Evolutionary conservation across 2,888 invertebrate genomes (phyloP).

Genomic region (Cryptus armator): DNA sequence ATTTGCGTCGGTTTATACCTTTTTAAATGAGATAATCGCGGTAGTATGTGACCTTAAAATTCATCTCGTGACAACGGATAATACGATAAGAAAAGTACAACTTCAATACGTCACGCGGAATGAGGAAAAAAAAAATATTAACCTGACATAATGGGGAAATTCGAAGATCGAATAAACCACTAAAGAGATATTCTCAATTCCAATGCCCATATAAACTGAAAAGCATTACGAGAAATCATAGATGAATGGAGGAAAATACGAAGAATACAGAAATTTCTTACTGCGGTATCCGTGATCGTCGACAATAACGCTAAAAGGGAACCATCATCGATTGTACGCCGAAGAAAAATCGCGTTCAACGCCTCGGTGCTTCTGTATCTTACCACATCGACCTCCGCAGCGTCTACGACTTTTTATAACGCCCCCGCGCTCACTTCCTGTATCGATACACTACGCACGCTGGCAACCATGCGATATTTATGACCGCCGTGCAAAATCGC

Average conservation of each 20-base stretch:
- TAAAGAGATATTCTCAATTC: background rate
- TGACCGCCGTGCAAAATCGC: constrained; percentile 15
- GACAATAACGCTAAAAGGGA: constrained; percentile 10
- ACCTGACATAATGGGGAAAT: background rate
- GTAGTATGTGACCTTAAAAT: too few species aligned
- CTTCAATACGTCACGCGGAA: too few species aligned
- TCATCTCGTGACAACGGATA: too few species aligned
- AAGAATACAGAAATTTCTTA: constrained; percentile 2
- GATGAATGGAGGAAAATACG: background rate
- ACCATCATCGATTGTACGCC: constrained; percentile 3
- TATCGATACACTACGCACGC: constrained; percentile 34
- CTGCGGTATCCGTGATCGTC: constrained; percentile 1
- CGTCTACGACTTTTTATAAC: constrained; percentile 39
- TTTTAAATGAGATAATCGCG: too few species aligned
- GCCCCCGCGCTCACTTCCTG: constrained; percentile 20
- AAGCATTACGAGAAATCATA: background rate
- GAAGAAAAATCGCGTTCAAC: constrained; percentile 16
- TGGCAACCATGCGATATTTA: constrained; percentile 36
- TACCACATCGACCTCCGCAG: background rate
- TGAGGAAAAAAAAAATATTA: too few species aligned
- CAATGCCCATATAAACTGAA: too few species aligned
- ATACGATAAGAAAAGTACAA: too few species aligned
- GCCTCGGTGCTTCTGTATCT: background rate
- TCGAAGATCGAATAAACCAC: background rate
- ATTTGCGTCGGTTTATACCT: too few species aligned